These are phyloP conservation scores for Argopecten irradians DNA, from an alignment of 1,140 invertebrate genomes.

Conservation along the genomic window DNA sequence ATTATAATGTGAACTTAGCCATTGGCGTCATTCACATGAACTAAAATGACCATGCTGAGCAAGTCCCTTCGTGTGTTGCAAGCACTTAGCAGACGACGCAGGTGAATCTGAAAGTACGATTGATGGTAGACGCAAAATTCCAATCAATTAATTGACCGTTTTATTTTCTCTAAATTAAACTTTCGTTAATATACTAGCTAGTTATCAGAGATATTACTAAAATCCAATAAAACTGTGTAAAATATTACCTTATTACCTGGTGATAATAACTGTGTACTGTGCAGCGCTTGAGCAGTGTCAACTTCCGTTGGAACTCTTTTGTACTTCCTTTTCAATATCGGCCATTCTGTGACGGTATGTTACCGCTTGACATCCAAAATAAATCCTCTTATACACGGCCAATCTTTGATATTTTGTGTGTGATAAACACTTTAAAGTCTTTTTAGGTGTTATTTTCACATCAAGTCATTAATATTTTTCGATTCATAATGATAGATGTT, in stretches of 20 bases:
- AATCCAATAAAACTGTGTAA: background rate
- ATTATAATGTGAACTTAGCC: background rate
- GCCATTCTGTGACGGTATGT: constrained; percentile 35
- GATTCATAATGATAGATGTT: background rate
- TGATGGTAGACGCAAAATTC: background rate
- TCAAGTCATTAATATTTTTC: background rate
- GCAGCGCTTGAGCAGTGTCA: background rate
- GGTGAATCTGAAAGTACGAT: background rate
- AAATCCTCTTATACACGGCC: background rate
- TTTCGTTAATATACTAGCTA: background rate
- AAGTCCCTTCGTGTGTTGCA: background rate
- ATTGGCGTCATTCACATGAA: background rate
- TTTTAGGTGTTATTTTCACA: background rate
- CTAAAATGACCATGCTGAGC: background rate
- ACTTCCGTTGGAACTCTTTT: constrained; percentile 34
- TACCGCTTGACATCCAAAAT: background rate
- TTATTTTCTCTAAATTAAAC: background rate
- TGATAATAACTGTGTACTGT: background rate
- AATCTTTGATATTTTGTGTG: background rate
- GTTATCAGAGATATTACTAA: background rate
- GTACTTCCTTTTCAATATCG: constrained; percentile 44
- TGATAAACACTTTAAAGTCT: background rate
- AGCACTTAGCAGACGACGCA: background rate
- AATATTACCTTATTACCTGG: background rate
- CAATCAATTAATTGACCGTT: too few species aligned